A percentile compares a stretch with the other conserved stretches of the same genome.
Evolutionary conservation across 2,113 vertebrate species (phyloP).

Genomic region (Melanerpes formicivorus): DNA sequence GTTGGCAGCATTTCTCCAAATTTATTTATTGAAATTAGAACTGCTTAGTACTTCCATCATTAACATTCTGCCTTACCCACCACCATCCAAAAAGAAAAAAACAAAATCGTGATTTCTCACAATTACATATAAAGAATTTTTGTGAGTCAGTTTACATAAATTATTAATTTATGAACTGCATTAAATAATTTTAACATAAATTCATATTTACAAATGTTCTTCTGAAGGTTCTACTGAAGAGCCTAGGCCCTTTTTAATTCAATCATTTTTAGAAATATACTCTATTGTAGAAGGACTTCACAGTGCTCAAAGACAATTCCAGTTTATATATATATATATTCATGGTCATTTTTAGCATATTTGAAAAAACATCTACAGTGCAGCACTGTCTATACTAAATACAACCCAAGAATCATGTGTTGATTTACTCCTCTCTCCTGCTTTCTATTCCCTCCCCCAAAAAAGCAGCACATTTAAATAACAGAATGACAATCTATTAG

Average conservation of each 20-base stretch:
- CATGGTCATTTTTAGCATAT: background rate
- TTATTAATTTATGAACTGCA: slow-evolving; percentile 8
- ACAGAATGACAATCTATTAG: slow-evolving; percentile 18
- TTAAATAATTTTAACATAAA: slow-evolving; percentile 50
- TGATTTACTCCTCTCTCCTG: background rate
- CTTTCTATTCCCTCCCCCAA: background rate
- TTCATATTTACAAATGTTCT: slow-evolving; percentile 61
- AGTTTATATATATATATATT: background rate
- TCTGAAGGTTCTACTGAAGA: slow-evolving; percentile 31
- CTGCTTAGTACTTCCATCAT: slow-evolving; percentile 29
- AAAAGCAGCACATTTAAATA: slow-evolving; percentile 64
- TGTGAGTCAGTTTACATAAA: slow-evolving; percentile 58
- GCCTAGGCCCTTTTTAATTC: background rate
- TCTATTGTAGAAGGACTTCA: background rate
- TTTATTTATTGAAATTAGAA: slow-evolving; percentile 37
- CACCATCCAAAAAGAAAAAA: background rate
- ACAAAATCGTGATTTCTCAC: background rate
- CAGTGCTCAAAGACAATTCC: slow-evolving; percentile 28
- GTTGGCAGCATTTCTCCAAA: slow-evolving; percentile 14
- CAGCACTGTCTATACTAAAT: background rate
- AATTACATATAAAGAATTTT: background rate
- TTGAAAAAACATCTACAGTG: slow-evolving; percentile 30
- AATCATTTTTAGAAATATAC: slow-evolving; percentile 33
- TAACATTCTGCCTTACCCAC: slow-evolving; percentile 9
- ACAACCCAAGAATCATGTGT: background rate